phyloP scores from a whole-genome alignment of 2,888 invertebrate species.

The Melanargia galathea region DNA sequence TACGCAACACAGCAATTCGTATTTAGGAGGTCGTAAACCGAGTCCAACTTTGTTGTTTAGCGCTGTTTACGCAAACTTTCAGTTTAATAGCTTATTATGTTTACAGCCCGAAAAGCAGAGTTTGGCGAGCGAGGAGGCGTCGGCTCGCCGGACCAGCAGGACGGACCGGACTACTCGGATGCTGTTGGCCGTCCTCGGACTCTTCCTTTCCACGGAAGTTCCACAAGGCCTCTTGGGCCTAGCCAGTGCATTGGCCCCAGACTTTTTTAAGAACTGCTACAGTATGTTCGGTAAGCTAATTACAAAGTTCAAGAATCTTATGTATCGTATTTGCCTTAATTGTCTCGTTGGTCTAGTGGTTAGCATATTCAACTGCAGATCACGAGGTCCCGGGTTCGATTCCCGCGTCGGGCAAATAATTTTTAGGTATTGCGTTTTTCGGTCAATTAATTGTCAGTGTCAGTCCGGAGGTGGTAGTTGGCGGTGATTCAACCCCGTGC shows the following conservation, averaged over 20 bases:
- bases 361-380: no score
- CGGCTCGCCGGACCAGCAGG: slow-evolving; percentile 66
- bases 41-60: background rate
- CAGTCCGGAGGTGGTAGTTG: no score
- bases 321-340: no score
- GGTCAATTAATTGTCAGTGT: no score
- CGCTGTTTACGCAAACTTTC: background rate
- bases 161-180: slow-evolving; percentile 94
- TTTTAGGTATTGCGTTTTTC: no score
- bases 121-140: slow-evolving; percentile 68
- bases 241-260: slow-evolving; percentile 88
- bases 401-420: no score
- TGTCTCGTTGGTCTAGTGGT: no score
- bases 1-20: no score
- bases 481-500: no score
- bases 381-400: no score
- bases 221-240: slow-evolving; percentile 94
- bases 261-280: slow-evolving; percentile 91
- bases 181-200: slow-evolving; percentile 92
- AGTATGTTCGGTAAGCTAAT: slow-evolving; percentile 85
- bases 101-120: slow-evolving; percentile 73
- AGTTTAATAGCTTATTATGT: background rate
- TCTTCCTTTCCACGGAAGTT: slow-evolving; percentile 94
- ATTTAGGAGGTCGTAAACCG: background rate
- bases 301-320: background rate